Evolutionary conservation across 2,797 vertebrate species (phyloP).

Genomic region (Podarcis lilfordi): DNA sequence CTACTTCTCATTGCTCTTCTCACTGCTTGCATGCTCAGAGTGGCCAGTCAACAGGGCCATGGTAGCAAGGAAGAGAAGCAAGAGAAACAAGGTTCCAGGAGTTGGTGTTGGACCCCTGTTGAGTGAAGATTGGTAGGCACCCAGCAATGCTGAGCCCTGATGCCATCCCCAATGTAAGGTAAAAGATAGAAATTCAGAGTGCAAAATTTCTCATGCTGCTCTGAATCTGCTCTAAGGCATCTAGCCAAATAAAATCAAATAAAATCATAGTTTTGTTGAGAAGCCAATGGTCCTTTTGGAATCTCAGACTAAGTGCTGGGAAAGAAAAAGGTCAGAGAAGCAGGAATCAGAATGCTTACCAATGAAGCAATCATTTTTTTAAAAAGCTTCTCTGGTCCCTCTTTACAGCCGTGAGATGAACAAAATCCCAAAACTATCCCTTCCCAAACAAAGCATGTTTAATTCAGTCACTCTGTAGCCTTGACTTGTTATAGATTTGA

Average conservation of each 20-base stretch:
- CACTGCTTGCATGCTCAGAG: background rate
- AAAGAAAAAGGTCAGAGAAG: slow-evolving; percentile 3
- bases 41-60: background rate
- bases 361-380: slow-evolving; percentile 21
- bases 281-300: background rate
- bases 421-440: slow-evolving; percentile 22
- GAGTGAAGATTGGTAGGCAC: background rate
- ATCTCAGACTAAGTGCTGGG: background rate
- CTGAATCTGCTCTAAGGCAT: background rate
- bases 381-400: background rate
- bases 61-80: background rate
- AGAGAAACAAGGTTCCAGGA: background rate
- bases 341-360: slow-evolving; percentile 10
- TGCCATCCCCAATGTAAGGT: background rate
- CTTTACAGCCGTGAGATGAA: slow-evolving; percentile 1
- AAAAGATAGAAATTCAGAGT: background rate
- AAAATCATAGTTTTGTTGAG: background rate
- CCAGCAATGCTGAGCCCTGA: background rate
- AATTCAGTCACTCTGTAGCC: slow-evolving; percentile 24
- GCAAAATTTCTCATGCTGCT: background rate
- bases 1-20: background rate
- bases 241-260: slow-evolving; percentile 3
- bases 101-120: background rate
- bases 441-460: slow-evolving; percentile 24
- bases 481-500: slow-evolving; percentile 20